These are phyloP conservation scores for Ploceus nigricollis DNA, from an alignment of 2,113 vertebrate genomes.

Conservation along the genomic window DNA sequence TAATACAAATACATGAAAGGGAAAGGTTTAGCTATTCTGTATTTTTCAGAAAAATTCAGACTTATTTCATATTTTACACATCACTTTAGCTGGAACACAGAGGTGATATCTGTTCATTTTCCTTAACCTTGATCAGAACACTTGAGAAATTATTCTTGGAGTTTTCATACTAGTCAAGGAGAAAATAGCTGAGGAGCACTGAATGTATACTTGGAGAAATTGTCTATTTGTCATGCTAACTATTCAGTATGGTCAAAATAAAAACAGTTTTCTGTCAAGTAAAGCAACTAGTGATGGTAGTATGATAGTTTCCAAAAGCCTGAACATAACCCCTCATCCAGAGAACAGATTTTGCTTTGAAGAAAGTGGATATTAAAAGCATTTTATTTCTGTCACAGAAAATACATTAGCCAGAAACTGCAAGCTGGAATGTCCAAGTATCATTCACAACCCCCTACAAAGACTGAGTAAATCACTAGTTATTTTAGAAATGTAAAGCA, in stretches of 20 bases:
- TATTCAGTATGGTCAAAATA: neutral
- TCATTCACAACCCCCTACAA: neutral
- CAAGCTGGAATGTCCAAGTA: neutral
- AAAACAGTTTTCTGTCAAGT: neutral
- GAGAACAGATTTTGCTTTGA: neutral
- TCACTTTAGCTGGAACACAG: neutral
- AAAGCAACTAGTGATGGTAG: neutral
- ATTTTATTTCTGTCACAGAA: constrained; percentile 4
- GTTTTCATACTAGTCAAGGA: neutral
- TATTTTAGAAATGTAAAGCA: neutral
- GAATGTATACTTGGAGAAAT: neutral
- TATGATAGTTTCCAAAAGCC: neutral
- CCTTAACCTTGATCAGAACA: neutral
- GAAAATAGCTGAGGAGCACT: neutral
- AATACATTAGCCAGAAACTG: neutral
- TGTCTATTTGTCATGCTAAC: neutral
- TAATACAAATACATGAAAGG: neutral
- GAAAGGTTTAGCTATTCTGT: neutral
- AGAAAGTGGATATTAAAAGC: neutral
- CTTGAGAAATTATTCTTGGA: neutral
- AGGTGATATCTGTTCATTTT: neutral
- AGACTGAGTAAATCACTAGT: neutral
- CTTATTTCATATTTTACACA: neutral
- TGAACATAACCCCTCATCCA: neutral
- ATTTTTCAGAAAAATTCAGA: neutral